These are phyloP conservation scores for Tenthredo scrophulariae DNA, from an alignment of 2,888 invertebrate genomes.

Conservation along the genomic window DNA sequence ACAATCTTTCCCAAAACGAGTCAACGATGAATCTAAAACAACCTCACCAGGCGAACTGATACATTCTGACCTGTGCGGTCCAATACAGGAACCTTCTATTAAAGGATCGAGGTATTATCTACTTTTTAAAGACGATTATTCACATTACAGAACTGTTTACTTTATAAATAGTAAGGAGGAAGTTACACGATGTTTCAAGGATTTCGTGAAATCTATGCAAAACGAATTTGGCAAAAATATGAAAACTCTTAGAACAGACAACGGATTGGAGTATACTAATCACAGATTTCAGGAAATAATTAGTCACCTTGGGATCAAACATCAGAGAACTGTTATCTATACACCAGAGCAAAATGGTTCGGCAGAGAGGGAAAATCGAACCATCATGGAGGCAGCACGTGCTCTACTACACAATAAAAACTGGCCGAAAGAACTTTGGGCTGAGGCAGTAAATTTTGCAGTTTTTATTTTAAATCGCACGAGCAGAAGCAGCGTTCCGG, in stretches of 20 bases:
- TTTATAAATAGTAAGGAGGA: slow-evolving; percentile 55
- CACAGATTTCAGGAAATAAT: slow-evolving; percentile 51
- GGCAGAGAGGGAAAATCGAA: slow-evolving; percentile 67
- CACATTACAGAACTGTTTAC: slow-evolving; percentile 54
- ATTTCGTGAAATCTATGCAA: slow-evolving; percentile 39
- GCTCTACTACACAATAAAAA: slow-evolving; percentile 59
- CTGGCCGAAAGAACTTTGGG: slow-evolving; percentile 68
- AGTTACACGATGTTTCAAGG: slow-evolving; percentile 46
- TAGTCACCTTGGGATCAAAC: slow-evolving; percentile 54
- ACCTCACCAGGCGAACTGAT: slow-evolving; percentile 51
- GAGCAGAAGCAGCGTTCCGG: slow-evolving; percentile 63
- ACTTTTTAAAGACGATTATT: slow-evolving; percentile 59
- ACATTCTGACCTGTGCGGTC: slow-evolving; percentile 18
- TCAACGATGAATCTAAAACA: not conserved
- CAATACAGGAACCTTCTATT: too few relatives aligned
- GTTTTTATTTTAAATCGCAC: slow-evolving; percentile 70
- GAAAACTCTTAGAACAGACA: slow-evolving; percentile 57
- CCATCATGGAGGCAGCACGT: slow-evolving; percentile 64
- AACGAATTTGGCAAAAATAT: slow-evolving; percentile 47
- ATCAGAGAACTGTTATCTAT: slow-evolving; percentile 57
- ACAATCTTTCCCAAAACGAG: slow-evolving; percentile 40
- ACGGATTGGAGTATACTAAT: slow-evolving; percentile 59
- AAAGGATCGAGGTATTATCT: slow-evolving; percentile 54
- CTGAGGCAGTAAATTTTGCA: slow-evolving; percentile 72
- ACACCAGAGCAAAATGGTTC: slow-evolving; percentile 62